A percentile compares a stretch with the other conserved stretches of the same genome.
These are phyloP conservation scores for Prunella himalayana DNA, from an alignment of 2,113 vertebrate species.

Conservation along the genomic window DNA sequence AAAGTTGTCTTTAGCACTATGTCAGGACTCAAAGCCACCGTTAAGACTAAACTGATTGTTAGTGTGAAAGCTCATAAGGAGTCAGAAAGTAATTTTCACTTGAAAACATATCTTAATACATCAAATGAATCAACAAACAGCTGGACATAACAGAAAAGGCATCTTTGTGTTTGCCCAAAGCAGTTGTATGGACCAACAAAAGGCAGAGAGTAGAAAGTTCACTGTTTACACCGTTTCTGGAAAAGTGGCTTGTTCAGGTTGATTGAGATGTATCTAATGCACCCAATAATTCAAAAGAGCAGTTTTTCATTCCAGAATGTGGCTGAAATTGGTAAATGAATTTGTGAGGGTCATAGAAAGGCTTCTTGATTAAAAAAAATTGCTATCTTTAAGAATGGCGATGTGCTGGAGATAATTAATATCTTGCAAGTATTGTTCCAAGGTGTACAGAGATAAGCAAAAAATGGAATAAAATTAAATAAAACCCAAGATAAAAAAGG, in stretches of 20 bases:
- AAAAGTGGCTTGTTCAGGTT: not conserved
- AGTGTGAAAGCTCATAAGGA: not conserved
- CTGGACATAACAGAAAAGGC: not conserved
- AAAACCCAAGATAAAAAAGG: not conserved
- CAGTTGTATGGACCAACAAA: not conserved
- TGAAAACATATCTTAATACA: not conserved
- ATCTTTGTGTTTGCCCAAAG: not conserved
- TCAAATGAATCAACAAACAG: not conserved
- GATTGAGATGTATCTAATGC: not conserved
- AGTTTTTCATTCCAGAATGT: not conserved
- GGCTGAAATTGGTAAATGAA: not conserved
- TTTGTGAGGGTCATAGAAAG: not conserved
- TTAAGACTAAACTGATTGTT: accelerated
- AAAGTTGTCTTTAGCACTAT: not conserved
- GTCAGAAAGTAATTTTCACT: not conserved
- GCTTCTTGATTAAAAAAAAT: not conserved
- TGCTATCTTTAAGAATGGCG: not conserved
- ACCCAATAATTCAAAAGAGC: accelerated
- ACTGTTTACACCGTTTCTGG: accelerated
- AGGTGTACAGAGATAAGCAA: not conserved
- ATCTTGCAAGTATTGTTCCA: not conserved
- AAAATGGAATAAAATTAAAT: not conserved
- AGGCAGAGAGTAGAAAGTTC: not conserved
- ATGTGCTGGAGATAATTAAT: not conserved
- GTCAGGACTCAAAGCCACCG: accelerated